Base-by-base conservation (phyloP, 2,797 vertebrate species). In the Microchirus variegatus region DNA sequence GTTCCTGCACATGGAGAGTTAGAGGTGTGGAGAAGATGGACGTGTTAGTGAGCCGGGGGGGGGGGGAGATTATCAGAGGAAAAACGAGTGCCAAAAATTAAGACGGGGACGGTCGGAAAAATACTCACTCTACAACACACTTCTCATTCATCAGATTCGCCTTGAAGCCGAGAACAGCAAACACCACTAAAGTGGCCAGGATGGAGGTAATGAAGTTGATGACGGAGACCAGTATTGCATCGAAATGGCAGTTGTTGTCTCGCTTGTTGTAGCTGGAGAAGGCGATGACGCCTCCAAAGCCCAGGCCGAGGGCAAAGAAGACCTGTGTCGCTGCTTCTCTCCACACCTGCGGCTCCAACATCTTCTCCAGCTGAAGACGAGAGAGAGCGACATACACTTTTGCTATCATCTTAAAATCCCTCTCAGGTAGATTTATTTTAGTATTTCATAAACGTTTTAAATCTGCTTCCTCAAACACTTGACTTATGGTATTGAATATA, bases 181-280 rank as follows among this genome's bases (percentile, higher is more conserved):
- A 99, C 66, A 99, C 97, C 12, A 99, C 97, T 11, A 99, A 88
- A 1, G 97, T 99, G 78, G 97, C 97, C 84, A 99, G 78, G 74
- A 99, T 94, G 0, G 97, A 99, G 0, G 97, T 99, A 53, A 99
- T 90, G 67, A 99, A 99, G 85, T 99, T 99, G 85, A 99, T 99
- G 84, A 95, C 65, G 78, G 97, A 97, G 69, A 99, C 97, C 0
- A 99, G 92, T 0, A 94, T 89, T 0, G 97, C 97, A 0, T 99
- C 97, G 0, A 99, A 99, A 84, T 99, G 97, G 80, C 97, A 99
- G 91, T 99, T 99, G 90, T 99, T 99, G 91, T 99, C 96, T 60
- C 96, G 94, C 72, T 99, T 99, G 90, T 99, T 99, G 94, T 99
- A 99, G 89, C 96, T 98, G 81, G 97, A 99, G 89, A 99, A 99